These are phyloP conservation scores for Aphelenchoides avenae DNA, from an alignment of 1,140 invertebrate species.

Conservation along the genomic window DNA sequence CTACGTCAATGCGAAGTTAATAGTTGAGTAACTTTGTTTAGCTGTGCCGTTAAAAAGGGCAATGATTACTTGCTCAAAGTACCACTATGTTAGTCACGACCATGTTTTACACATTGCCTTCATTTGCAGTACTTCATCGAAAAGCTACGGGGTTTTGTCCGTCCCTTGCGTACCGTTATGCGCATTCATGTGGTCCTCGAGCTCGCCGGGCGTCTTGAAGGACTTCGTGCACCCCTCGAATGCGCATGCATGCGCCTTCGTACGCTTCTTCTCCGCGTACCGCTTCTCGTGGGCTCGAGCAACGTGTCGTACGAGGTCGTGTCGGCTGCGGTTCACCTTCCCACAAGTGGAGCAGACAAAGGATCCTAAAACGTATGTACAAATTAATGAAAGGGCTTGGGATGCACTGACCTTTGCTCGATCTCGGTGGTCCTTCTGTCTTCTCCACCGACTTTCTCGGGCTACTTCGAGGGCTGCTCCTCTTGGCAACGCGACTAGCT, in stretches of 20 bases:
- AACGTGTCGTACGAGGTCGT: conserved; percentile 18
- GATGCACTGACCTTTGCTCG: neutral
- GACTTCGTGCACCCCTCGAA: conserved; percentile 24
- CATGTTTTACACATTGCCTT: conserved; percentile 6
- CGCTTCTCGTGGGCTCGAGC: conserved; percentile 23
- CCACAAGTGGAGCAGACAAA: conserved; percentile 23
- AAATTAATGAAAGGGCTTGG: neutral
- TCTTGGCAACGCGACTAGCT: neutral
- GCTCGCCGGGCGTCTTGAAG: conserved; percentile 29
- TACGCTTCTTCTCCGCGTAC: conserved; percentile 21
- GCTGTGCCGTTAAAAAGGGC: too few relatives aligned
- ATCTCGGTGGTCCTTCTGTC: too few relatives aligned
- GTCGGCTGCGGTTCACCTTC: conserved; percentile 8
- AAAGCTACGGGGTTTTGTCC: too few relatives aligned
- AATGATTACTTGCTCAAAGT: too few relatives aligned
- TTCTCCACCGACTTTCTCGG: too few relatives aligned
- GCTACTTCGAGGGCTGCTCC: too few relatives aligned
- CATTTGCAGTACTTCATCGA: conserved; percentile 9
- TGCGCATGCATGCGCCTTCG: conserved; percentile 27
- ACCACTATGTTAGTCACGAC: neutral
- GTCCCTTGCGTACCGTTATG: conserved; percentile 30
- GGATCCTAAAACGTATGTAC: neutral
- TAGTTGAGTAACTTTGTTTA: too few relatives aligned
- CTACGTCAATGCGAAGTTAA: too few relatives aligned
- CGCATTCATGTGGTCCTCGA: conserved; percentile 43